A percentile compares a stretch with the other conserved stretches of the same genome.
phyloP scores from a whole-genome alignment of 2,797 vertebrate genomes.

The Melanogrammus aeglefinus region DNA sequence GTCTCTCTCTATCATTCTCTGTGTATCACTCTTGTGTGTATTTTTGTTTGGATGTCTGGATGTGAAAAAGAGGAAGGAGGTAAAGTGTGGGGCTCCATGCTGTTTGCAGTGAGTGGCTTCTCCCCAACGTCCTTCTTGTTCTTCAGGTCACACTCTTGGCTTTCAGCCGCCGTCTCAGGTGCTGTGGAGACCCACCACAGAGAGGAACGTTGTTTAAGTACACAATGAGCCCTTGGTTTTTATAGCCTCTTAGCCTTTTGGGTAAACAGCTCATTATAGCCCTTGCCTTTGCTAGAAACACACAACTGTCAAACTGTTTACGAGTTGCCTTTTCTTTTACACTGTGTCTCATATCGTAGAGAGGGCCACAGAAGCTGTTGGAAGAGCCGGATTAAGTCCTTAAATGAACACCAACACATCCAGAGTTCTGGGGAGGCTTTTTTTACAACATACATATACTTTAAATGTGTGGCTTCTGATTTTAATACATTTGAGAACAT shows the following conservation, averaged over 20 bases:
- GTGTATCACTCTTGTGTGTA: too few species aligned
- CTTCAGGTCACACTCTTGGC: conserved; percentile 28
- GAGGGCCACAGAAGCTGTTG: conserved; percentile 37
- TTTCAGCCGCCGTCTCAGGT: conserved; percentile 35
- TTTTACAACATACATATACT: neutral
- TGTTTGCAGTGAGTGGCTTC: neutral
- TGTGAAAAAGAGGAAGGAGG: neutral
- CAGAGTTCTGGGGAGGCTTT: conserved; percentile 18
- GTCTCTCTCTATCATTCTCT: too few species aligned
- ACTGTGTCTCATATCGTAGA: conserved; percentile 26
- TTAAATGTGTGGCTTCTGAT: neutral
- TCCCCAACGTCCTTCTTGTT: conserved; percentile 23
- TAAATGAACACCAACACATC: conserved; percentile 11
- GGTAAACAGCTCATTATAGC: conserved; percentile 64
- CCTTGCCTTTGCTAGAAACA: conserved; percentile 43
- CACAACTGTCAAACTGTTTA: conserved; percentile 68
- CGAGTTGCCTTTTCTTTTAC: conserved; percentile 47
- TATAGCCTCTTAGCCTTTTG: conserved; percentile 56
- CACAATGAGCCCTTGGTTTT: conserved; percentile 59
- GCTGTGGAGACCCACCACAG: conserved; percentile 36
- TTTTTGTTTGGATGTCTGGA: too few species aligned
- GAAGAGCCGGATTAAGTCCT: conserved; percentile 3
- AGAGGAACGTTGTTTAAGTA: conserved; percentile 42
- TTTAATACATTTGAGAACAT: neutral
- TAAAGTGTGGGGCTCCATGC: neutral